Conservation (phyloP, 2,797 vertebrate species). For the Antennarius maculatus region DNA sequence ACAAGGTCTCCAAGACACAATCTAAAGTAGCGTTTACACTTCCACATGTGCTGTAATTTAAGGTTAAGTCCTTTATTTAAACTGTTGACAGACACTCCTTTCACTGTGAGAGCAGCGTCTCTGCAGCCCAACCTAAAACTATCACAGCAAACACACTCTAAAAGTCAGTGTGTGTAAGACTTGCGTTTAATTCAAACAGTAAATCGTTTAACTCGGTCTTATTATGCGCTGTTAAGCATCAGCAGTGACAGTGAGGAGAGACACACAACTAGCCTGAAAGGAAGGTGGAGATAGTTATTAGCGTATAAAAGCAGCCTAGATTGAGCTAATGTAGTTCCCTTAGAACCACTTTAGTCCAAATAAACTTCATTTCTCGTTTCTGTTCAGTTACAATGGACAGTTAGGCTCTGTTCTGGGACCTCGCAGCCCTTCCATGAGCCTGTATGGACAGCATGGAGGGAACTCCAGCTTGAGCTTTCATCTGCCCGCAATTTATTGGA, state of each 20-base stretch:
- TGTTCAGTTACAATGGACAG: too few species aligned
- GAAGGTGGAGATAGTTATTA: neutral
- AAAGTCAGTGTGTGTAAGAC: neutral
- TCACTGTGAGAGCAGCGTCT: neutral
- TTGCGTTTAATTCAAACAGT: constrained; percentile 10
- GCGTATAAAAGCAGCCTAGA: constrained; percentile 10
- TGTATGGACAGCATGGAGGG: too few species aligned
- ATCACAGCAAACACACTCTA: neutral
- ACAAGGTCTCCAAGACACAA: constrained; percentile 1
- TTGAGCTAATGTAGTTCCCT: constrained; percentile 29
- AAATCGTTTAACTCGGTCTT: constrained; percentile 8
- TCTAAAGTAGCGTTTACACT: neutral
- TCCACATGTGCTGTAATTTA: neutral
- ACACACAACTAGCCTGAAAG: constrained; percentile 8
- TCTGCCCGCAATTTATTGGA: too few species aligned
- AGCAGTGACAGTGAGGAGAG: constrained; percentile 4
- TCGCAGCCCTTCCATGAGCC: too few species aligned
- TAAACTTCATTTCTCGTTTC: too few species aligned
- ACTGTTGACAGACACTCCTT: neutral
- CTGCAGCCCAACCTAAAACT: too few species aligned
- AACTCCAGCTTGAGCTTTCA: too few species aligned
- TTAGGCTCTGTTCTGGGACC: too few species aligned
- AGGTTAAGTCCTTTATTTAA: neutral
- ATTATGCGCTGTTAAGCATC: constrained; percentile 11
- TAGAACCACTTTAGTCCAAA: too few species aligned